Evolutionary conservation across 1,140 invertebrate species (phyloP), one percentile per base, ranked within the genome.

Genomic region (Diuraphis noxia): DNA sequence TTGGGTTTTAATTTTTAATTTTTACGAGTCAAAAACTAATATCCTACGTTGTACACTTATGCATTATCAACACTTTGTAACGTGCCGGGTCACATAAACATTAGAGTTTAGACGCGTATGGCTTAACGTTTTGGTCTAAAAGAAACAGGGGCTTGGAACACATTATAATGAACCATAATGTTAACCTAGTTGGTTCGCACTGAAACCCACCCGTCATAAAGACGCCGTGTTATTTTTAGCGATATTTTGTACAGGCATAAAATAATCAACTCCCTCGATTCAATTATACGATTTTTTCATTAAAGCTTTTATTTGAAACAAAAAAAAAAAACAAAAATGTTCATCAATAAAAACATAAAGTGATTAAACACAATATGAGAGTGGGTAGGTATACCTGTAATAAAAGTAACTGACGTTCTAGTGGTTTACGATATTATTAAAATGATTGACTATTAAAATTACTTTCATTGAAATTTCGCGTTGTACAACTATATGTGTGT

Each of bases 121-220:
- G 40, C 81, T 84, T 84, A 84, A 84, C 43, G 10, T 84, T 41
- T 84, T 30, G 38, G 79, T n/a, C 10, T 43, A 84, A 40, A n/a
- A 84, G 81, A 43, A 84, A 84, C 79, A 5, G 10, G 4, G 38
- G 21, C 25, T 82, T 25, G 8, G 79, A 46, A 43, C 41, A 46
- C 82, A 43, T 84, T 46, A 41, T 84, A 84, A 84, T 43, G 41
- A 84, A 41, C 82, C 82, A 43, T 84, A n/a, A 43, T 43, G 82
- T 43, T 46, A 84, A 84, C 40, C 82, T 46, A 41, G 41, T 43
- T n/a, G 30, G 30, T 41, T 30, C 3, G 82, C 40, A 7, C 5
- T n/a, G 81, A 41, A n/a, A n/a, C 40, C 81, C 40, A 6, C 41
- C 23, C 82, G 82, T 34, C 41, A n/a, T 84, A 84, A 84, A 84